Conservation (phyloP, 2,113 vertebrate genomes). For the Siniperca chuatsi region DNA sequence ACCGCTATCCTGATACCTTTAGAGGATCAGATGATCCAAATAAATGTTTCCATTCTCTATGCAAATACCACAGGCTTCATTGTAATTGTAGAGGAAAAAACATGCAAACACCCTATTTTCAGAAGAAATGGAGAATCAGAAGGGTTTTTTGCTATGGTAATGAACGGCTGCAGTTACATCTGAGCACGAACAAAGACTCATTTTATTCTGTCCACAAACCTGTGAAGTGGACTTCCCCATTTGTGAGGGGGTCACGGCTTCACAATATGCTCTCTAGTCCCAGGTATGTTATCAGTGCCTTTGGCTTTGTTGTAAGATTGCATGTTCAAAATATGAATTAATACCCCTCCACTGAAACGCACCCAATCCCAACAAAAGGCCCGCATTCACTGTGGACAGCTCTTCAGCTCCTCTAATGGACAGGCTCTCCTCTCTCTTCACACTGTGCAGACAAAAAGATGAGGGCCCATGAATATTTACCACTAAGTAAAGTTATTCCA, state of each 20-base stretch:
- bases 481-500: slow-evolving; percentile 85
- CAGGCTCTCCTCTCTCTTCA: slow-evolving; percentile 81
- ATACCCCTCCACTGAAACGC: slow-evolving; percentile 82
- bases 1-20: slow-evolving; percentile 5
- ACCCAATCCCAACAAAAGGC: slow-evolving; percentile 84
- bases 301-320: slow-evolving; percentile 78
- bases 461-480: slow-evolving; percentile 87
- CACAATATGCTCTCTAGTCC: slow-evolving; percentile 70
- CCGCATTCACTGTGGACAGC: slow-evolving; percentile 78
- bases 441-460: slow-evolving; percentile 71
- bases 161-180: slow-evolving; percentile 54
- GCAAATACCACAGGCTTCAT: slow-evolving; percentile 59
- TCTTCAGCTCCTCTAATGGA: slow-evolving; percentile 88
- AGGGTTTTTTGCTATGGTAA: slow-evolving; percentile 67
- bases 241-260: slow-evolving; percentile 66
- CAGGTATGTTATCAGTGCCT: slow-evolving; percentile 75
- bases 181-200: slow-evolving; percentile 69
- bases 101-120: slow-evolving; percentile 62
- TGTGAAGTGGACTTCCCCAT: slow-evolving; percentile 75
- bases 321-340: slow-evolving; percentile 80
- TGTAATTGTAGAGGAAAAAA: slow-evolving; percentile 35
- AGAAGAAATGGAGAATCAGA: slow-evolving; percentile 62
- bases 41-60: slow-evolving; percentile 59
- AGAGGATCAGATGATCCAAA: slow-evolving; percentile 45
- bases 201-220: slow-evolving; percentile 70